Evolutionary conservation across 2,888 invertebrate species (phyloP).

Genomic region (Eupsilia transversa): DNA sequence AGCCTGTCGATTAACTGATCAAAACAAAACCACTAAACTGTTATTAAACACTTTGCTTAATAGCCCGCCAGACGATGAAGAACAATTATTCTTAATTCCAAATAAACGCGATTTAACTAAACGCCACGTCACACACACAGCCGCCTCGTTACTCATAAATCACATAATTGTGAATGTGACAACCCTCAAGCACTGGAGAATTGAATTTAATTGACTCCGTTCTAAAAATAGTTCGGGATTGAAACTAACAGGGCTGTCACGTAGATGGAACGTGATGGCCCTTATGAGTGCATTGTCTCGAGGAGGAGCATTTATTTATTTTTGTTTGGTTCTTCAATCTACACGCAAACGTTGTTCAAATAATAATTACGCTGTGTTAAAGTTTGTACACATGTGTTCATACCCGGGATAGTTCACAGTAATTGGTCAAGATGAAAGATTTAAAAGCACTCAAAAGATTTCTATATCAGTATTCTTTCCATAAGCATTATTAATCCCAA

Average conservation of each 20-base stretch:
- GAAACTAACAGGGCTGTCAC: slow-evolving; percentile 63
- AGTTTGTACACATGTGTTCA: neutral
- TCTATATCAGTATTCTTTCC: slow-evolving; percentile 3
- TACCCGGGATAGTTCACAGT: neutral
- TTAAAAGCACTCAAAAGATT: neutral
- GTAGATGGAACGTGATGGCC: slow-evolving; percentile 59
- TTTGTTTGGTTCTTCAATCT: slow-evolving; percentile 8
- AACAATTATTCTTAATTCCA: slow-evolving; percentile 82
- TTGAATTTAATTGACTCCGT: slow-evolving; percentile 86
- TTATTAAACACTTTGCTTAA: slow-evolving; percentile 73
- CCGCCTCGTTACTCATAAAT: slow-evolving; percentile 79
- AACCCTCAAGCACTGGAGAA: slow-evolving; percentile 80
- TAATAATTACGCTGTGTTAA: slow-evolving; percentile 7
- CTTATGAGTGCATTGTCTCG: slow-evolving; percentile 63
- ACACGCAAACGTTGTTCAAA: slow-evolving; percentile 13
- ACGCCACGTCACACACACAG: slow-evolving; percentile 62
- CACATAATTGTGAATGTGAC: slow-evolving; percentile 85
- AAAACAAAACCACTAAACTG: slow-evolving; percentile 67
- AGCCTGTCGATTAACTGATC: slow-evolving; percentile 51
- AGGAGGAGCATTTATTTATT: slow-evolving; percentile 22
- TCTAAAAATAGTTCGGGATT: slow-evolving; percentile 82
- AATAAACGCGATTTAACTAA: slow-evolving; percentile 81
- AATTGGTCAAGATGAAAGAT: neutral
- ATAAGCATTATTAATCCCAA: slow-evolving; percentile 4
- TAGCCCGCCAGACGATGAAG: slow-evolving; percentile 75